Percentiles rank a stretch among this genome's conserved stretches.
Conservation (phyloP, 2,888 invertebrate genomes). For the Selenia dentaria region DNA sequence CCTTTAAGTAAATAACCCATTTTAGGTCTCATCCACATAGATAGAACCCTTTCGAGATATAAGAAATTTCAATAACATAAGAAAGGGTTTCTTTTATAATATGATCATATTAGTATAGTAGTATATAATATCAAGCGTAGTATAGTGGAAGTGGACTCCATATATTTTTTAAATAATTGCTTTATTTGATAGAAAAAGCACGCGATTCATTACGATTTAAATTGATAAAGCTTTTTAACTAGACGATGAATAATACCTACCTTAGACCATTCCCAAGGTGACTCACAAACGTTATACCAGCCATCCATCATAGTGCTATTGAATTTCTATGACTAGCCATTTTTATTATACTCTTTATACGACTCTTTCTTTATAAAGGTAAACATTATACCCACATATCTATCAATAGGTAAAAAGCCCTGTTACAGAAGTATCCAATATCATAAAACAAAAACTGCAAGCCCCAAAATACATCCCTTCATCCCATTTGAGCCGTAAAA, state of each 20-base stretch:
- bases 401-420: conserved; percentile 7
- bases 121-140: too few relatives aligned
- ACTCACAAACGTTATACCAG: conserved; percentile 53
- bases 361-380: neutral
- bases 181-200: too few relatives aligned
- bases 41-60: too few relatives aligned
- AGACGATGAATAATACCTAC: conserved; percentile 1
- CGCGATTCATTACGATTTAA: conserved; percentile 1
- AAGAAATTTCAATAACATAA: too few relatives aligned
- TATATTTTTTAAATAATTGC: too few relatives aligned
- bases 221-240: neutral
- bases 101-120: too few relatives aligned
- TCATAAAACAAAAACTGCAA: conserved; percentile 66
- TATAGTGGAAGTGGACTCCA: too few relatives aligned
- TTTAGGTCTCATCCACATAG: too few relatives aligned
- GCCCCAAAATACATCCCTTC: conserved; percentile 55
- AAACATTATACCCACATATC: conserved; percentile 22
- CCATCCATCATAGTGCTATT: conserved; percentile 49
- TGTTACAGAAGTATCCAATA: conserved; percentile 46
- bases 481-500: conserved; percentile 65
- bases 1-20: too few relatives aligned
- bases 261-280: conserved; percentile 38
- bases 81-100: too few relatives aligned
- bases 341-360: conserved; percentile 19
- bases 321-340: conserved; percentile 44